Conservation (phyloP, 2,888 invertebrate genomes). For the Leptarthrus brevirostris region DNA sequence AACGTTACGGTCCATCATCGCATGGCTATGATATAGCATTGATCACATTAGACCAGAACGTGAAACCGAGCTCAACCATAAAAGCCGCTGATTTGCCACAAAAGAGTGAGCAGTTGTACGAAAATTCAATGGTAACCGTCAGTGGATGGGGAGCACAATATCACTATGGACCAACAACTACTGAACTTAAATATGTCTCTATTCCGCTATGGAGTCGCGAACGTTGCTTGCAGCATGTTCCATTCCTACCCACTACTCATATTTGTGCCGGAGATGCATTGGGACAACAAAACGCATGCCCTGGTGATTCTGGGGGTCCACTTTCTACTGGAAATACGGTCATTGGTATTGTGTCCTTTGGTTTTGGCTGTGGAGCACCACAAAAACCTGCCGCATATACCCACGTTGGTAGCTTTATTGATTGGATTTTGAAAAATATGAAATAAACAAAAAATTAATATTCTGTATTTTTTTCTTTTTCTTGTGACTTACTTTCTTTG, state of each 20-base stretch:
- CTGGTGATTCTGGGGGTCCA: constrained; percentile 47
- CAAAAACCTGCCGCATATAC: constrained; percentile 36
- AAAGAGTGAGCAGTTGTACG: not conserved
- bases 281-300: constrained; percentile 62
- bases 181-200: not conserved
- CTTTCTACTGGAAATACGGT: not conserved
- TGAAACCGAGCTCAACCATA: not conserved
- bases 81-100: not conserved
- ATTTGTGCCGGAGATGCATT: constrained; percentile 69
- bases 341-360: constrained; percentile 43
- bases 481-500: not conserved
- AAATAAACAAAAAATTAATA: too few relatives aligned
- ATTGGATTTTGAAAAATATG: constrained; percentile 10
- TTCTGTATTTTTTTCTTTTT: too few relatives aligned
- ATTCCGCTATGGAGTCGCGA: not conserved
- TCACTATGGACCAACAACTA: not conserved
- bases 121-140: constrained; percentile 16
- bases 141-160: constrained; percentile 51
- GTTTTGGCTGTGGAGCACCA: constrained; percentile 5
- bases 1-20: not conserved
- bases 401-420: not conserved
- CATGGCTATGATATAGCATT: not conserved
- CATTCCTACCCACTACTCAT: constrained; percentile 61
- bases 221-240: constrained; percentile 59
- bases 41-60: not conserved